A percentile compares a stretch with the other conserved stretches of the same genome.
Conservation (phyloP, 2,888 invertebrate species). For the Cheiracanthium punctorium region DNA sequence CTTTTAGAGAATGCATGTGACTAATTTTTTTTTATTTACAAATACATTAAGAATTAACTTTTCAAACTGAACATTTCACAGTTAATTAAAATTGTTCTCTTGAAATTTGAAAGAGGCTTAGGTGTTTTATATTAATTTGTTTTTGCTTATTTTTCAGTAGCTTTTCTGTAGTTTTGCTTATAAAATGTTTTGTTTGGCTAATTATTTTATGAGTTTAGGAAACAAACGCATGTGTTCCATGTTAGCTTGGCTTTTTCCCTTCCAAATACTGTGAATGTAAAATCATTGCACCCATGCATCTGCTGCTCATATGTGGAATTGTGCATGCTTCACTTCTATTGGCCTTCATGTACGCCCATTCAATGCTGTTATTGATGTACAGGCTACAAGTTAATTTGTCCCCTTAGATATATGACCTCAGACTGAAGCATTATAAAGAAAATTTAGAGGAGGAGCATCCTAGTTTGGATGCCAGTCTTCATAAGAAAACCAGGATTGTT, state of each 20-base stretch:
- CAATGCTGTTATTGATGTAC: slow-evolving; percentile 27
- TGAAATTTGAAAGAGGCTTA: not conserved
- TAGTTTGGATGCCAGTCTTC: slow-evolving; percentile 81
- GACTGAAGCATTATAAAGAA: slow-evolving; percentile 89
- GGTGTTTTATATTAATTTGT: not conserved
- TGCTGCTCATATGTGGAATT: slow-evolving; percentile 54
- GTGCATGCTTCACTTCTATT: slow-evolving; percentile 62
- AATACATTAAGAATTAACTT: no score
- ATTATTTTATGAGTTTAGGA: slow-evolving; percentile 37
- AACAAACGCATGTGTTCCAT: slow-evolving; percentile 45
- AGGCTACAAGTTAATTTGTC: slow-evolving; percentile 66
- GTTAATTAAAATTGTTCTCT: not conserved
- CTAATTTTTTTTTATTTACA: no score
- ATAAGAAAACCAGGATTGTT: slow-evolving; percentile 74
- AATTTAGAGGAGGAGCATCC: slow-evolving; percentile 88
- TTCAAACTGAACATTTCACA: not conserved
- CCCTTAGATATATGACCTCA: slow-evolving; percentile 85
- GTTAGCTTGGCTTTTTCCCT: slow-evolving; percentile 54
- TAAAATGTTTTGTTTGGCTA: slow-evolving; percentile 16
- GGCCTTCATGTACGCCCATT: slow-evolving; percentile 42
- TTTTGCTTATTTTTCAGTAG: slow-evolving; percentile 3
- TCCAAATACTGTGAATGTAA: slow-evolving; percentile 12
- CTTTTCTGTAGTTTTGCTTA: not conserved
- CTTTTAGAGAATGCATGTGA: no score
- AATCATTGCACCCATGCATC: slow-evolving; percentile 50